Evolutionary conservation across 1,140 invertebrate species (phyloP).

Genomic region (Pogonus chalceus): DNA sequence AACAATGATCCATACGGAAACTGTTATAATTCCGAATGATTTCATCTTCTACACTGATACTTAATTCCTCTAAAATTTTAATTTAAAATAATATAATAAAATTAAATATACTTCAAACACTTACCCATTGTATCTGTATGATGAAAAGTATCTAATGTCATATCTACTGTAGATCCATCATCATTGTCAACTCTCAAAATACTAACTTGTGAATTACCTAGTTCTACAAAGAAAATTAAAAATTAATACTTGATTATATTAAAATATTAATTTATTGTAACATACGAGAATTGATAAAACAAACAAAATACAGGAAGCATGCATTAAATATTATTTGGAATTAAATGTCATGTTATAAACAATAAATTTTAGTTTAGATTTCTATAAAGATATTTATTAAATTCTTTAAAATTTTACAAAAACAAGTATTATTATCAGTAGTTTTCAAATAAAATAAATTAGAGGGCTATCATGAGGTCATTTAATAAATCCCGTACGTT

Average conservation of each 20-base stretch:
- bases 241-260: background rate
- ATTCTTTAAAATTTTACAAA: too few relatives aligned
- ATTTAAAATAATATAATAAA: background rate
- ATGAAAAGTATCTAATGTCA: slow-evolving; percentile 24
- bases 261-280: too few relatives aligned
- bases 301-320: too few relatives aligned
- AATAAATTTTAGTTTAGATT: too few relatives aligned
- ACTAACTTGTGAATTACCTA: slow-evolving; percentile 35
- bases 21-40: slow-evolving; percentile 39
- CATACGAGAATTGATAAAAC: too few relatives aligned
- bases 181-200: slow-evolving; percentile 39
- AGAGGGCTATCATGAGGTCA: background rate
- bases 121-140: background rate
- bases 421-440: too few relatives aligned
- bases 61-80: background rate
- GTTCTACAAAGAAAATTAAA: background rate
- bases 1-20: slow-evolving; percentile 56
- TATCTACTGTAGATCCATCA: slow-evolving; percentile 29
- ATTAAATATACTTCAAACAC: slow-evolving; percentile 2
- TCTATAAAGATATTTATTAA: too few relatives aligned
- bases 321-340: too few relatives aligned
- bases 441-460: too few relatives aligned
- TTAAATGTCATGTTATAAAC: too few relatives aligned
- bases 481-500: background rate
- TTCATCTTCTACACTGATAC: slow-evolving; percentile 28